Base-by-base conservation (phyloP, 2,797 vertebrate genomes). In the Leptatherina wallacei region DNA sequence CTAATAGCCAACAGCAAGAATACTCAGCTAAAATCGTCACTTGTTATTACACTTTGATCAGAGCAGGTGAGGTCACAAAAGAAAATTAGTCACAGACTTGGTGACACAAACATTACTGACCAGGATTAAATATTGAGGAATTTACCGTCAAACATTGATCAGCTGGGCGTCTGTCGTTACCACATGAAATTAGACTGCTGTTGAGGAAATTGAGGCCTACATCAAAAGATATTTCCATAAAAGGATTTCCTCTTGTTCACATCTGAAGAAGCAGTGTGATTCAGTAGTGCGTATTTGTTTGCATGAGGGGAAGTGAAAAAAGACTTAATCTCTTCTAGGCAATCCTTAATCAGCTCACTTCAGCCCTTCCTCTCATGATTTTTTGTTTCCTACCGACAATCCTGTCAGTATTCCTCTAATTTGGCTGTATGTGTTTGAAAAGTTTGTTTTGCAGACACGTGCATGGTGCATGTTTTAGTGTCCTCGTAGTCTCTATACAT, bases 261-360 rank as follows among this genome's bases (percentile, higher is more conserved):
- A 9, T 80, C 58, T 66, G 70, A 56, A 64, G 73, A 60, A 47
- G 20, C 49, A 61, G 14, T 66, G 3, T 4, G 4, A 40, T 7
- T 8, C 47, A 42, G 38, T 24, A 44, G 29, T 65, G 61, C 54
- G 56, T 30, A 61, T 54, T 33, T 0, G 36, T 58, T 49, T 40
- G 55, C 22, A 27, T 40, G 0, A 13, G 42, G 11, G 27, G 64
- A 62, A 54, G 56, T 29, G 40, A 58, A 55, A 65, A 69, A 71
- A 71, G 36, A 47, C 49, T 67, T 77, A 70, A 82, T 87, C 81
- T 79, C 58, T 83, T 86, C 61, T 52, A 81, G 71, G 75, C 81
- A 80, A 79, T 84, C 64, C 75, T 83, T 24, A 51, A 51, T 51
- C 49, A 49, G 47, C n/a, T 49, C 47, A n/a, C 2, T 49, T 22